phyloP scores from a whole-genome alignment of 2,113 vertebrate genomes.

The Notothenia rossii region DNA sequence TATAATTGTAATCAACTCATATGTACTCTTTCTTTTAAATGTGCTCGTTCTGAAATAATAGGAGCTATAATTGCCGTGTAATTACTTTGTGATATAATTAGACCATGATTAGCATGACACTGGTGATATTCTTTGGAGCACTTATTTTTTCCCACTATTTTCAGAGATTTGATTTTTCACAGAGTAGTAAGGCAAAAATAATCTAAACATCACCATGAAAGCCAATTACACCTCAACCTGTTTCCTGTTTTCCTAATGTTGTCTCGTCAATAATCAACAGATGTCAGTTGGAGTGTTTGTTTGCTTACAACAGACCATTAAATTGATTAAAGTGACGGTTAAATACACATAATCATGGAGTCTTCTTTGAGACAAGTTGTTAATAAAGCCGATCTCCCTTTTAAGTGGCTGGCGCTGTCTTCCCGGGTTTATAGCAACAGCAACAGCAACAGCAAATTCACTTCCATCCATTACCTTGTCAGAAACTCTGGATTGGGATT shows the following conservation, averaged over 20 bases:
- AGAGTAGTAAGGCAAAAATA: neutral
- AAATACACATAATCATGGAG: neutral
- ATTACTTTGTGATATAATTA: constrained; percentile 80
- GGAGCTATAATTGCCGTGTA: constrained; percentile 75
- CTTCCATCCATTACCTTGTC: constrained; percentile 51
- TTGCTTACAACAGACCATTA: constrained; percentile 14
- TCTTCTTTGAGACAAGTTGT: neutral
- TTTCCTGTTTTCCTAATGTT: constrained; percentile 17
- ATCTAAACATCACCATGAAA: constrained; percentile 8
- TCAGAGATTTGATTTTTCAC: constrained; percentile 23
- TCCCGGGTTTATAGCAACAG: neutral
- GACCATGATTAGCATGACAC: constrained; percentile 70
- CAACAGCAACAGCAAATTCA: constrained; percentile 3
- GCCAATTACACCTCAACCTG: constrained; percentile 28
- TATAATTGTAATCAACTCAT: constrained; percentile 80
- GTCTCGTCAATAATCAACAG: constrained; percentile 29
- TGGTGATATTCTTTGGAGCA: constrained; percentile 65
- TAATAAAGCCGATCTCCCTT: constrained; percentile 16
- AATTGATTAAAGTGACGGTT: neutral
- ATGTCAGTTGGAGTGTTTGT: constrained; percentile 23
- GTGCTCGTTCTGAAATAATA: constrained; percentile 71
- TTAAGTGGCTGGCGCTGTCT: neutral
- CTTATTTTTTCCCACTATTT: constrained; percentile 25
- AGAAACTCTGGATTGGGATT: constrained; percentile 63
- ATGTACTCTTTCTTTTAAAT: constrained; percentile 73